A percentile compares a stretch with the other conserved stretches of the same genome.
Conservation (phyloP, 1,140 invertebrate species). For the Rhysida immarginata region DNA sequence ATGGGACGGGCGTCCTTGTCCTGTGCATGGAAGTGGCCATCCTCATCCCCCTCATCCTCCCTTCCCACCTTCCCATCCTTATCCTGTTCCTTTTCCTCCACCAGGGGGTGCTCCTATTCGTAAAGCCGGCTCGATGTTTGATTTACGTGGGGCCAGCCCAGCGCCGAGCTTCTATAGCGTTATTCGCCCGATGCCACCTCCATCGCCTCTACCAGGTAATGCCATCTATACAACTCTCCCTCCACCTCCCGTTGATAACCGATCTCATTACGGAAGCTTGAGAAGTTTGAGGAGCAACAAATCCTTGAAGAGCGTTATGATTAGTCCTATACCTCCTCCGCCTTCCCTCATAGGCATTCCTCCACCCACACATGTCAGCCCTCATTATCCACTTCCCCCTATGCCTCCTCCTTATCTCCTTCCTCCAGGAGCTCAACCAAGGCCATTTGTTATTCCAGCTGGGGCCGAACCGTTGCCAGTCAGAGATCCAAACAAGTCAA, state of each 20-base stretch:
- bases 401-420: constrained; percentile 8
- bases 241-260: background rate
- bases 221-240: constrained; percentile 5
- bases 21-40: constrained; percentile 1
- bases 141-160: background rate
- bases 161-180: background rate
- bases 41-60: background rate
- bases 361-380: background rate
- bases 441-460: constrained; percentile 9
- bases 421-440: constrained; percentile 5
- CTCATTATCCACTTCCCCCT: background rate
- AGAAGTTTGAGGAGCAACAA: background rate
- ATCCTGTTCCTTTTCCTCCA: background rate
- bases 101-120: background rate
- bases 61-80: background rate
- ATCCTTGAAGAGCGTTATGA: background rate
- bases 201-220: too few relatives aligned
- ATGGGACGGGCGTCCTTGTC: background rate
- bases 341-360: background rate
- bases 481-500: constrained; percentile 2
- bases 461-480: constrained; percentile 9
- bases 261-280: constrained; percentile 6
- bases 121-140: constrained; percentile 6
- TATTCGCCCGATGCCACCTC: background rate
- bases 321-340: background rate